Conservation (phyloP, 2,888 invertebrate genomes). For the Oxyteleia sp. region DNA sequence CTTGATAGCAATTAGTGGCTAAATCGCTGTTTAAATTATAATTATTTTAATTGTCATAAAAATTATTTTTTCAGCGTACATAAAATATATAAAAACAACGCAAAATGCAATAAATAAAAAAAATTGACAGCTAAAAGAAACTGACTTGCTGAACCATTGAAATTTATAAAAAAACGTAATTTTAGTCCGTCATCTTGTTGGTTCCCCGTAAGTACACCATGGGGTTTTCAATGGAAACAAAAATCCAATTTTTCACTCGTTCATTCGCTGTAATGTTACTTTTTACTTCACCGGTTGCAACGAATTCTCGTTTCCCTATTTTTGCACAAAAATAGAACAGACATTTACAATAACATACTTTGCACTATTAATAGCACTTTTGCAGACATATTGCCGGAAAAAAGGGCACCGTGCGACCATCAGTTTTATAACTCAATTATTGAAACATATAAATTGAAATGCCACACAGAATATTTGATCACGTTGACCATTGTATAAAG, state of each 20-base stretch:
- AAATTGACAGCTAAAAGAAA: no score
- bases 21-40: no score
- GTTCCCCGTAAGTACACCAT: neutral
- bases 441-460: slow-evolving; percentile 49
- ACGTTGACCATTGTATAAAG: slow-evolving; percentile 34
- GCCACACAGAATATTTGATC: slow-evolving; percentile 34
- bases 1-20: no score
- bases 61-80: no score
- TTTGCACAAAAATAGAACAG: slow-evolving; percentile 4
- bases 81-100: no score
- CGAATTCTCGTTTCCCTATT: slow-evolving; percentile 1
- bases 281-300: neutral
- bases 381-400: neutral
- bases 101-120: no score
- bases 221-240: neutral
- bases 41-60: no score
- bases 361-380: slow-evolving; percentile 15
- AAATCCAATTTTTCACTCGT: slow-evolving; percentile 12
- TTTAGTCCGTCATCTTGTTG: no score
- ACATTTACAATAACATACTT: slow-evolving; percentile 14
- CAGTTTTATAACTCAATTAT: slow-evolving; percentile 54
- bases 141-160: no score
- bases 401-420: neutral
- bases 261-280: neutral
- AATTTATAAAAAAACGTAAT: no score